phyloP scores from a whole-genome alignment of 2,113 vertebrate genomes.

The Chitala chitala region DNA sequence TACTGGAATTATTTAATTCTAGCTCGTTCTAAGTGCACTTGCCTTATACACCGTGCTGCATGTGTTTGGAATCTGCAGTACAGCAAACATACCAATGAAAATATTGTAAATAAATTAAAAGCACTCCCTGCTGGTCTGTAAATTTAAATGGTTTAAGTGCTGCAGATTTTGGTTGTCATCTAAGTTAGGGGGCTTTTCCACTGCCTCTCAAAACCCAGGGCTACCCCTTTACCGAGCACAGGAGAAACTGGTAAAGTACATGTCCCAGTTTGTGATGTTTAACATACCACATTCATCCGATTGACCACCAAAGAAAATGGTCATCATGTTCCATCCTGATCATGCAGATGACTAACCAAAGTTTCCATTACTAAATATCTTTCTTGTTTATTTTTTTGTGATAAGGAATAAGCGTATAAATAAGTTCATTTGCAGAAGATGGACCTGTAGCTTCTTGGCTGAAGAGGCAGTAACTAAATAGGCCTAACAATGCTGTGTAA shows the following conservation, averaged over 20 bases:
- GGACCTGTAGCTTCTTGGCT: background rate
- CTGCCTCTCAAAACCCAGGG: background rate
- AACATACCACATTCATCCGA: no score
- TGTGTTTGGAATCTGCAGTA: conserved; percentile 4
- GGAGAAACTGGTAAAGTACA: no score
- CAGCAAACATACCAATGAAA: conserved; percentile 5
- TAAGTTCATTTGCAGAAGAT: no score
- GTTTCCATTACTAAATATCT: no score
- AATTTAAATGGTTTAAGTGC: conserved; percentile 11
- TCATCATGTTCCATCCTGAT: no score
- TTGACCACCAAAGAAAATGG: no score
- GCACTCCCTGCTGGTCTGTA: conserved; percentile 7
- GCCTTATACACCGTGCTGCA: background rate
- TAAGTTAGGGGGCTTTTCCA: background rate
- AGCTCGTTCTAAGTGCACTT: background rate
- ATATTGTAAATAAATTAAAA: conserved; percentile 2
- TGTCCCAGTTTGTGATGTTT: no score
- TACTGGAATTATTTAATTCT: no score
- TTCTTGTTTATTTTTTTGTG: no score
- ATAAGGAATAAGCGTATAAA: no score
- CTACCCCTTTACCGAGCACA: background rate
- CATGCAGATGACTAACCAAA: no score
- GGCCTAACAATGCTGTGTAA: background rate
- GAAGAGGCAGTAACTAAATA: background rate
- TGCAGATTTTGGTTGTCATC: conserved; percentile 13